Percentiles rank a stretch among this genome's conserved stretches.
Evolutionary conservation across 37 sponge, comb jelly and placozoan species (phyloP).

Genomic region (Spongilla lacustris): DNA sequence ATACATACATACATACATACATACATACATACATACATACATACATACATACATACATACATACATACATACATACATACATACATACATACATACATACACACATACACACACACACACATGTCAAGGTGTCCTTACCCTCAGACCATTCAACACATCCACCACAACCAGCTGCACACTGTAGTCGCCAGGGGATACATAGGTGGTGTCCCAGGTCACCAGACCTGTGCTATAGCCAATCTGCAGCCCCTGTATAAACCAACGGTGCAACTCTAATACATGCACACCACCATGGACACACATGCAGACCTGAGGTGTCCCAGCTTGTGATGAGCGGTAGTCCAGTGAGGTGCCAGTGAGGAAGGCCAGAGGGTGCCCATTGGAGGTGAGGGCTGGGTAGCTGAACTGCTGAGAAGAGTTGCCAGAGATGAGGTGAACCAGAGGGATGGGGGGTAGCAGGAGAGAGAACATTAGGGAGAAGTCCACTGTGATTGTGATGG

Average conservation of each 20-base stretch:
- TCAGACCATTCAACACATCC: conserved; percentile 57
- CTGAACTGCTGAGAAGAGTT: conserved; percentile 28
- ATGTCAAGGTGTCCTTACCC: conserved; percentile 29
- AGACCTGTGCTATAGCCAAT: conserved; percentile 64
- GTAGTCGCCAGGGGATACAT: conserved; percentile 70
- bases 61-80: too few relatives aligned
- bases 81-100: background rate
- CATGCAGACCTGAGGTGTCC: conserved; percentile 45
- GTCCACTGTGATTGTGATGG: conserved; percentile 24
- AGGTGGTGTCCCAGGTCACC: conserved; percentile 68
- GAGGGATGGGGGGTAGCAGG: background rate
- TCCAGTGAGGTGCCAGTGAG: conserved; percentile 55
- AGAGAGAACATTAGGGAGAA: background rate
- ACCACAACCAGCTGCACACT: conserved; percentile 53
- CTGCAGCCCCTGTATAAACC: conserved; percentile 34
- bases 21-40: too few relatives aligned
- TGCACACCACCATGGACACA: conserved; percentile 14
- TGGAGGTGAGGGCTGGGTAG: conserved; percentile 36
- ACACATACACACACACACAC: background rate
- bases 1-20: too few relatives aligned
- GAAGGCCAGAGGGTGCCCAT: conserved; percentile 61
- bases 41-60: too few relatives aligned
- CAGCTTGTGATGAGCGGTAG: conserved; percentile 70
- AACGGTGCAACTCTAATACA: conserved; percentile 14
- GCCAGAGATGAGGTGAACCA: background rate